Evolutionary conservation across 2,113 vertebrate species (phyloP).

Genomic region (Struthidea cinerea): DNA sequence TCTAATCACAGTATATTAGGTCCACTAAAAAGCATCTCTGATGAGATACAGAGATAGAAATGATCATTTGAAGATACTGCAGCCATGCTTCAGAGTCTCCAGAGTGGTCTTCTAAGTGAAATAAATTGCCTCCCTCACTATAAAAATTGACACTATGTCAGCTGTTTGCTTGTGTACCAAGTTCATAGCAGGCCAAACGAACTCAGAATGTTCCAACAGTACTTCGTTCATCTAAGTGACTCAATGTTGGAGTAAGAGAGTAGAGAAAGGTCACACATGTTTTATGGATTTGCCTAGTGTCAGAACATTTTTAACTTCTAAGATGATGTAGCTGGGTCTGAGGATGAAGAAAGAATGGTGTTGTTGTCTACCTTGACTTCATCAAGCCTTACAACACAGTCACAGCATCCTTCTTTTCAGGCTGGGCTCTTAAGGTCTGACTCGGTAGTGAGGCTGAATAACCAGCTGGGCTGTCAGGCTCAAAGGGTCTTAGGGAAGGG

Average conservation of each 20-base stretch:
- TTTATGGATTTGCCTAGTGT: not conserved
- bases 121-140: not conserved
- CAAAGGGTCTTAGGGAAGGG: not conserved
- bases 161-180: not conserved
- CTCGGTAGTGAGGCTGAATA: not conserved
- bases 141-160: not conserved
- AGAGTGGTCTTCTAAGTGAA: not conserved
- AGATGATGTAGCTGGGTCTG: not conserved
- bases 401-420: not conserved
- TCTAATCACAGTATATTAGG: not conserved
- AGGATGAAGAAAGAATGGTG: not conserved
- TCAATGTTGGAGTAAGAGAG: not conserved
- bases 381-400: not conserved
- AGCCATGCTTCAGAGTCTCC: not conserved
- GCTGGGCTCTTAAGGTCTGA: not conserved
- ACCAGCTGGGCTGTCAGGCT: not conserved
- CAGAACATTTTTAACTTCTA: not conserved
- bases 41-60: not conserved
- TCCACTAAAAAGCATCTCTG: not conserved
- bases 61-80: not conserved
- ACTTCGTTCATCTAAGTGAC: not conserved
- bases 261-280: not conserved
- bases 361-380: not conserved
- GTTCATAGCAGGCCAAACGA: not conserved
- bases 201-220: not conserved